Percentiles rank a stretch among this genome's conserved stretches.
Evolutionary conservation across 2,113 vertebrate genomes (phyloP).

Genomic region (Ophiodon elongatus): DNA sequence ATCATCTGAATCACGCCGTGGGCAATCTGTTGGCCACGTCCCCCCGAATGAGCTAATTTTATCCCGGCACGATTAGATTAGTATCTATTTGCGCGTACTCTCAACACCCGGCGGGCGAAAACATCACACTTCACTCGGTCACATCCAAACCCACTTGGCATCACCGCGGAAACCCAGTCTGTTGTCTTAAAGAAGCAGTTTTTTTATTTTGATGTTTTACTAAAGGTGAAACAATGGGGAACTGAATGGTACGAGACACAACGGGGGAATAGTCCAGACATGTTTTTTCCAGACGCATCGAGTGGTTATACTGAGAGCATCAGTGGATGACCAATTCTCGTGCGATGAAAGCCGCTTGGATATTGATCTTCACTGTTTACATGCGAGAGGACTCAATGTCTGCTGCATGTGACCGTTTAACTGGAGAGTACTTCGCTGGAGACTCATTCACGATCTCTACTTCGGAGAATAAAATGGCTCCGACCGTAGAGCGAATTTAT

Average conservation of each 20-base stretch:
- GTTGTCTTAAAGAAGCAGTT: neutral
- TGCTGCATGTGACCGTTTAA: neutral
- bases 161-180: slow-evolving; percentile 20
- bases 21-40: slow-evolving; percentile 55
- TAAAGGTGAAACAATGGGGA: neutral
- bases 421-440: neutral
- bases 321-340: neutral
- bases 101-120: slow-evolving; percentile 53
- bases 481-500: neutral
- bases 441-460: neutral
- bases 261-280: neutral
- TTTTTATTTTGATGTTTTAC: neutral
- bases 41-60: slow-evolving; percentile 69
- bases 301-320: neutral
- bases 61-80: slow-evolving; percentile 72
- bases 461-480: neutral
- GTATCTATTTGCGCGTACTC: slow-evolving; percentile 60
- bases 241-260: neutral
- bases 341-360: neutral
- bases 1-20: slow-evolving; percentile 54
- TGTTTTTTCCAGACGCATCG: neutral
- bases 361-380: slow-evolving; percentile 6
- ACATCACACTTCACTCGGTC: slow-evolving; percentile 56
- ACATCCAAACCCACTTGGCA: slow-evolving; percentile 31
- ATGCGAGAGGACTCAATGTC: neutral